Percentiles rank a stretch among this genome's conserved stretches.
Evolutionary conservation across 2,797 vertebrate species (phyloP).

Genomic region (Thalassophryne amazonica): DNA sequence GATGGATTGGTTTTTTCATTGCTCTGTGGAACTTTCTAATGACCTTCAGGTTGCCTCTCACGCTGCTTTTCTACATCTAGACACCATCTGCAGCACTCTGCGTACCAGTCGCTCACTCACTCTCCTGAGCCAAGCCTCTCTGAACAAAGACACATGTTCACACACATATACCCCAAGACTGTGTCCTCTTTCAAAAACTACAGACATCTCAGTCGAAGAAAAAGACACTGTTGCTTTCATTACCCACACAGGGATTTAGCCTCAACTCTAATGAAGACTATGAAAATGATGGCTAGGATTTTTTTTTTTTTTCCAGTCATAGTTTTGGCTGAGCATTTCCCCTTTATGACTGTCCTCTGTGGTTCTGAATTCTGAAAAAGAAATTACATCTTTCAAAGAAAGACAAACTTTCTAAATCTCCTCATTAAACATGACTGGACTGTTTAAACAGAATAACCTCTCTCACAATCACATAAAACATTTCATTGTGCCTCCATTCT

Average conservation of each 20-base stretch:
- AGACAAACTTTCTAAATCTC: slow-evolving; percentile 57
- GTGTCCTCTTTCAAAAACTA: slow-evolving; percentile 43
- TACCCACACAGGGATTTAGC: slow-evolving; percentile 35
- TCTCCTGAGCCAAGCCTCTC: slow-evolving; percentile 10
- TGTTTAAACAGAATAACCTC: slow-evolving; percentile 34
- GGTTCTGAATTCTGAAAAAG: slow-evolving; percentile 21
- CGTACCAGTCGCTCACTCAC: slow-evolving; percentile 17
- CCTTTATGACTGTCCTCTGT: slow-evolving; percentile 34
- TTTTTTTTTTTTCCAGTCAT: slow-evolving; percentile 2
- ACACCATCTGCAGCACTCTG: slow-evolving; percentile 40
- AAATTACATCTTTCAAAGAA: slow-evolving; percentile 34
- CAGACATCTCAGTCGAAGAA: slow-evolving; percentile 34
- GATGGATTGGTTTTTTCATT: slow-evolving; percentile 74
- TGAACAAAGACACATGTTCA: slow-evolving; percentile 6
- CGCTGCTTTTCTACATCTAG: slow-evolving; percentile 53
- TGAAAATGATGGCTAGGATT: slow-evolving; percentile 23
- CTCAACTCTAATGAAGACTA: slow-evolving; percentile 48
- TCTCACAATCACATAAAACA: slow-evolving; percentile 44
- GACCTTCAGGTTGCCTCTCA: slow-evolving; percentile 72
- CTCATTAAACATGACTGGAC: slow-evolving; percentile 53
- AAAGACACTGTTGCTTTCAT: slow-evolving; percentile 53
- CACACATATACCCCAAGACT: slow-evolving; percentile 1
- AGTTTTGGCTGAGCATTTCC: slow-evolving; percentile 25
- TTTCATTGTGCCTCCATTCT: slow-evolving; percentile 46
- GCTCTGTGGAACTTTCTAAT: slow-evolving; percentile 72